Evolutionary conservation across 2,888 invertebrate genomes (phyloP).

Genomic region (Pristionchus mayeri): DNA sequence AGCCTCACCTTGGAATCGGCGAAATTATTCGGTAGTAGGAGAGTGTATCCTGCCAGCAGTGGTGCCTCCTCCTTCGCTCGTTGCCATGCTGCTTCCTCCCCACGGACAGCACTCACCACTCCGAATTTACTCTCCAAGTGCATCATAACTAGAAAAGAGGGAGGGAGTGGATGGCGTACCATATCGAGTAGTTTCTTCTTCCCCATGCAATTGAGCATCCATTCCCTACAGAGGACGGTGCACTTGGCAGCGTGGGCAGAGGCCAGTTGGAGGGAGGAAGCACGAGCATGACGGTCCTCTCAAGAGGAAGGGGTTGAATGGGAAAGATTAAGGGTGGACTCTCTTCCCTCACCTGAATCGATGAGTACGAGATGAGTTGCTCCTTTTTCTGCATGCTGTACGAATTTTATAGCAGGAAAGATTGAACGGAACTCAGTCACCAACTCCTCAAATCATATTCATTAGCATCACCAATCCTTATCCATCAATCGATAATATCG

Average conservation of each 20-base stretch:
- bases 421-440: conserved; percentile 23
- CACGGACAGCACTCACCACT: neutral
- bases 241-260: conserved; percentile 47
- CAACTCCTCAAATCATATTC: neutral
- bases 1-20: conserved; percentile 12
- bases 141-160: neutral
- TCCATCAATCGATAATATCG: neutral
- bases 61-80: conserved; percentile 35
- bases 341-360: conserved; percentile 4
- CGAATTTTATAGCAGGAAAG: neutral
- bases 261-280: conserved; percentile 27
- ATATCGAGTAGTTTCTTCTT: conserved; percentile 30
- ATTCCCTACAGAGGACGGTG: conserved; percentile 43
- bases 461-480: neutral
- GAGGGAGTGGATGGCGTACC: conserved; percentile 47
- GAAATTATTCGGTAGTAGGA: neutral
- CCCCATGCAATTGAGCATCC: conserved; percentile 48
- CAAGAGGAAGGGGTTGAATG: neutral
- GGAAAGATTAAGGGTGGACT: neutral
- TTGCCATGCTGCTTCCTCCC: conserved; percentile 25
- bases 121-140: neutral
- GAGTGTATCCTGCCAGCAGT: conserved; percentile 1
- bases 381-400: neutral
- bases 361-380: neutral
- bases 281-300: conserved; percentile 17